Evolutionary conservation across 2,888 invertebrate species (phyloP), one percentile per base, ranked within the genome.

Genomic region (Caenorhabditis drosophilae): DNA sequence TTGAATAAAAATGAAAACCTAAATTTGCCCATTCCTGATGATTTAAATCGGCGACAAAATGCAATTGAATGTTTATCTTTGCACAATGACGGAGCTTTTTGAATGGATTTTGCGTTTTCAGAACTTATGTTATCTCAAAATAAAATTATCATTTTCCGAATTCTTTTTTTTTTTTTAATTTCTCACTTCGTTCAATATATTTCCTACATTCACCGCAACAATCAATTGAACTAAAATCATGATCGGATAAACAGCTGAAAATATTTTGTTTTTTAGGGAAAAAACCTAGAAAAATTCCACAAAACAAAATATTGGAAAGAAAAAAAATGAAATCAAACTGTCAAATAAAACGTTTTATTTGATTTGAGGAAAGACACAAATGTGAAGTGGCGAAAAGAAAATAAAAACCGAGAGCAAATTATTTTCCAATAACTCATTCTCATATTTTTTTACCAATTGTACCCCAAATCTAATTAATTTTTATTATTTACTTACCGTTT

Each of bases 221-320:
- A 54, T 73, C 73, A 16, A 76, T 67, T 4, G 74, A 64, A 54
- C 71, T 68, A 57, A 77, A 77, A 46, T 77, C 77, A 57, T 77
- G 77, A 46, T 77, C 77, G 11, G 47, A 38, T 16, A 77, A 54
- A 36, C 77, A 77, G 52, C 73, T 70, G 52, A 18, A 61, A 59
- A 15, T 34, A n/a, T n/a, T n/a, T n/a, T n/a, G n/a, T n/a, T n/a
- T n/a, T n/a, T n/a, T n/a, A n/a, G n/a, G n/a, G n/a, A n/a, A n/a
- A n/a, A n/a, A n/a, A n/a, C n/a, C n/a, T n/a, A n/a, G n/a, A n/a
- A n/a, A n/a, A n/a, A n/a, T n/a, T n/a, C n/a, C n/a, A n/a, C n/a
- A n/a, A n/a, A n/a, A n/a, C n/a, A n/a, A n/a, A n/a, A n/a, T n/a
- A n/a, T n/a, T n/a, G n/a, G n/a, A n/a, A n/a, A n/a, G n/a, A n/a